These are phyloP conservation scores for Threskiornis aethiopicus DNA, from an alignment of 2,797 vertebrate genomes.

Conservation along the genomic window DNA sequence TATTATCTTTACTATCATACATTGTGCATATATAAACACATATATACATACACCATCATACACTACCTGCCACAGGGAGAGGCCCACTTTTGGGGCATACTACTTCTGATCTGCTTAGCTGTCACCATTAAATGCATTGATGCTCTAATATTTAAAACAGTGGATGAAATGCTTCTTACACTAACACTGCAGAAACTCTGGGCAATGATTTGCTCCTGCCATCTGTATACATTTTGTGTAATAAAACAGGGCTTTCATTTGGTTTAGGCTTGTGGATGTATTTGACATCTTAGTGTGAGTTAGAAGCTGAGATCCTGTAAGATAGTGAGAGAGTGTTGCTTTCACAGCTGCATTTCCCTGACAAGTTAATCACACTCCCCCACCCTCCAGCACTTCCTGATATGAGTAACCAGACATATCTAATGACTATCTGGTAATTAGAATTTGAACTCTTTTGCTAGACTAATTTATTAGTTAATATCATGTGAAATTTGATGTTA, in stretches of 20 bases:
- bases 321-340: not conserved
- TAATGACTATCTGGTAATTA: not conserved
- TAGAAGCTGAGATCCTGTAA: not conserved
- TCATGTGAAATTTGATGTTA: constrained; percentile 15
- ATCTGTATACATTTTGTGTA: not conserved
- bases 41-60: not conserved
- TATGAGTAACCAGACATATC: not conserved
- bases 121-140: not conserved
- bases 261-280: not conserved
- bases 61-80: not conserved
- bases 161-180: not conserved
- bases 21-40: too few relatives aligned
- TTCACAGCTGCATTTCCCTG: not conserved
- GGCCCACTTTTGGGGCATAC: not conserved
- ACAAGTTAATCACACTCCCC: not conserved
- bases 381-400: not conserved
- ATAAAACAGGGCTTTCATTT: not conserved
- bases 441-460: constrained; percentile 1
- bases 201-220: not conserved
- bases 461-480: constrained; percentile 32
- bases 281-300: not conserved
- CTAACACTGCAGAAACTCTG: not conserved
- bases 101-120: not conserved
- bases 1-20: not conserved
- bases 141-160: not conserved